These are phyloP conservation scores for Dufourea novaeangliae DNA, from an alignment of 1,140 invertebrate species.

Conservation along the genomic window DNA sequence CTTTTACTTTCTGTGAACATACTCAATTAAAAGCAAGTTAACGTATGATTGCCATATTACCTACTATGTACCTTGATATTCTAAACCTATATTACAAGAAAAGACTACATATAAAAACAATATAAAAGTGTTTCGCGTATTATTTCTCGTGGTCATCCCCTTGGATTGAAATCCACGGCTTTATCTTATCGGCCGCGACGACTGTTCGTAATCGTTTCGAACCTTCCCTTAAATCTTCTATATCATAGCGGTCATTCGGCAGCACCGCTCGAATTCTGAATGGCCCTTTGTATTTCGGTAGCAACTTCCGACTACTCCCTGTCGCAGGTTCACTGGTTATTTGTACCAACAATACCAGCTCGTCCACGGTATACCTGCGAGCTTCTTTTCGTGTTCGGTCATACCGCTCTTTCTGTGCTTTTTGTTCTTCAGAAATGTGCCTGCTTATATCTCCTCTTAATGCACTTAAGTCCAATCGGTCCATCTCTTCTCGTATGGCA, in stretches of 20 bases:
- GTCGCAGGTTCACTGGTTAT: slow-evolving; percentile 8
- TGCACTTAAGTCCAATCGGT: background rate
- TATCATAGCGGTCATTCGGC: slow-evolving; percentile 21
- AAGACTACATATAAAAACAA: too few relatives aligned
- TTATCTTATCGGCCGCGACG: slow-evolving; percentile 5
- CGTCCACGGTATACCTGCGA: background rate
- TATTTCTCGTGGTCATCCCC: background rate
- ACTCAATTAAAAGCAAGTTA: background rate
- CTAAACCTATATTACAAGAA: too few relatives aligned
- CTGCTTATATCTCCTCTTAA: background rate
- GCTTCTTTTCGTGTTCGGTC: background rate
- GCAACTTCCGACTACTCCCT: background rate
- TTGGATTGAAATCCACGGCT: slow-evolving; percentile 15
- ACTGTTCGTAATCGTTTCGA: background rate
- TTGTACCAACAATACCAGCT: slow-evolving; percentile 19
- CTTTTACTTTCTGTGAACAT: slow-evolving; percentile 2
- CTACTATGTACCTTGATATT: background rate
- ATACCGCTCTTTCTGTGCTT: slow-evolving; percentile 16
- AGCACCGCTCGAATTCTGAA: background rate
- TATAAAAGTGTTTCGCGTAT: background rate
- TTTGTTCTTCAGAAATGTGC: background rate
- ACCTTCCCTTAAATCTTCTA: slow-evolving; percentile 12
- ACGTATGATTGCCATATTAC: background rate
- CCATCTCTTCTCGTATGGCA: background rate
- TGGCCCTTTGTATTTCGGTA: background rate